Conservation (phyloP, 2,888 invertebrate genomes). For the Cheilosia variabilis region DNA sequence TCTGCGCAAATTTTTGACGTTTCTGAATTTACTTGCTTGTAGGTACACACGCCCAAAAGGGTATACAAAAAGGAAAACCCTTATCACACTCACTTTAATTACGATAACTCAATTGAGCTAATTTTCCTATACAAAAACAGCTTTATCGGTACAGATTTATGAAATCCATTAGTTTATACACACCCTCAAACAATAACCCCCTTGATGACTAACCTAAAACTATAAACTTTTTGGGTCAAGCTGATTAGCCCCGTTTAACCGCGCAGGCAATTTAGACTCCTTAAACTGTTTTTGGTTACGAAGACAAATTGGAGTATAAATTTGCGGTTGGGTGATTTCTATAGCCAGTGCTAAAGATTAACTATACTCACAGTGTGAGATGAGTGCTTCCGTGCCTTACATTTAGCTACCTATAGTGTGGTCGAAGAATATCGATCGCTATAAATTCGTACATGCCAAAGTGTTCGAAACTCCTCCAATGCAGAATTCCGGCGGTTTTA, state of each 20-base stretch:
- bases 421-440: constrained; percentile 10
- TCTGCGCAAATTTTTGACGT: no score
- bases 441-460: constrained; percentile 13
- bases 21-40: no score
- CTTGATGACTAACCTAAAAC: neutral
- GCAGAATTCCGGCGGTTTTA: constrained; percentile 26
- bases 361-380: neutral
- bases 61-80: no score
- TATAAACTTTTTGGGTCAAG: neutral
- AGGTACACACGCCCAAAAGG: no score
- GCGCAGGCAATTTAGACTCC: neutral
- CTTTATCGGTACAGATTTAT: no score
- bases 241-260: constrained; percentile 26
- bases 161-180: no score
- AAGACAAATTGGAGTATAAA: constrained; percentile 32
- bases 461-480: neutral
- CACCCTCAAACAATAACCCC: neutral
- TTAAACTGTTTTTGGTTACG: constrained; percentile 4
- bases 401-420: neutral
- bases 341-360: constrained; percentile 5
- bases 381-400: constrained; percentile 28
- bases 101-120: no score
- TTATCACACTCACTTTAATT: no score
- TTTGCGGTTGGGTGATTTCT: constrained; percentile 20
- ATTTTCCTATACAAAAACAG: no score